Evolutionary conservation across 2,113 vertebrate species (phyloP), one percentile per base, ranked within the genome.

Genomic region (Sylvietta virens): DNA sequence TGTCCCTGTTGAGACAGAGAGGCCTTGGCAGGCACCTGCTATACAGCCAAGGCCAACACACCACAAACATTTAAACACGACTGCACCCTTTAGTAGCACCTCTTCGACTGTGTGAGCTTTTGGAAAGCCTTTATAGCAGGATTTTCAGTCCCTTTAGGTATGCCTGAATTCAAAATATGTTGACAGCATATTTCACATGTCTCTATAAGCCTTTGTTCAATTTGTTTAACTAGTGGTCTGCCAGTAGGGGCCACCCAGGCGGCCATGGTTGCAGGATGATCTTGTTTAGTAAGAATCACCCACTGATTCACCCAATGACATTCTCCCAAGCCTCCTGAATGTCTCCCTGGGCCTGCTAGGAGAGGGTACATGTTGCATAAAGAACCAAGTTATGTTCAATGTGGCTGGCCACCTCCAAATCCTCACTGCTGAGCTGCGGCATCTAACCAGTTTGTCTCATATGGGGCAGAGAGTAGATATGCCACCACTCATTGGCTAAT

Each of bases 341-440:
- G 1, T 53, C 39, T 27, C 28, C 44, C 40, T 40, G 27, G 35
- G 44, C 26, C 48, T 88, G 42, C 83, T 70, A 19, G 35, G 39
- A 40, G 42, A 76, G 86, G 11, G 40, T 45, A 24, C 0, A 0
- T 0, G 1, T 22, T 40, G 13, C 7, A 16, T 37, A 65, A 61
- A 28, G 13, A 57, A 39, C 28, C 0, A 0, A 40, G 44, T 17
- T 48, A 30, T 9, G 23, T 47, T 47, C 3, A 1, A 5, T 2
- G 9, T 35, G 26, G 23, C 21, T 39, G 26, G 26, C 21, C 26
- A 17, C 26, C 47, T 30, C 7, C 18, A 54, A 47, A 24, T 19
- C 61, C 40, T 71, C 56, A 7, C 35, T 16, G 57, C 28, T 37
- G 57, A 48, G 33, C 51, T 72, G 1, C 1, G 2, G 77, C 37